phyloP scores from a whole-genome alignment of 2,113 vertebrate species.

The Nymphicus hollandicus region DNA sequence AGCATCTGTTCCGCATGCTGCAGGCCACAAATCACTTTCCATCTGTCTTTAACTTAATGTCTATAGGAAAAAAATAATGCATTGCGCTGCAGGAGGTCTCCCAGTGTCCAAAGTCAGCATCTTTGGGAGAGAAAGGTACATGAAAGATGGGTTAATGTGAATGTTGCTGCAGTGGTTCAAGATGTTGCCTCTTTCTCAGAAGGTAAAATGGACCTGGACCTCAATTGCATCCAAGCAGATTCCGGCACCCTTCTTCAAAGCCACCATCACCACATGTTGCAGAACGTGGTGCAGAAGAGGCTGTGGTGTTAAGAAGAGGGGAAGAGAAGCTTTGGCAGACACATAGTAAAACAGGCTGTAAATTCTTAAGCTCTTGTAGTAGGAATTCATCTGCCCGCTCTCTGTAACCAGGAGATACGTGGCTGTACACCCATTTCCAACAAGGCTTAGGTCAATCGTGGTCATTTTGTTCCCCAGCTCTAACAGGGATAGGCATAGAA shows the following conservation, averaged over 20 bases:
- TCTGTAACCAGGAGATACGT: neutral
- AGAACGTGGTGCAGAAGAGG: neutral
- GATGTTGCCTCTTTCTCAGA: neutral
- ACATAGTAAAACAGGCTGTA: neutral
- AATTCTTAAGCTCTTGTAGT: neutral
- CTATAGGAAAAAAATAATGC: neutral
- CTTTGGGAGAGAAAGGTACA: neutral
- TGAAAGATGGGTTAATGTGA: neutral
- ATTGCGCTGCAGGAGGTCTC: neutral
- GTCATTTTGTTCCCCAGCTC: neutral
- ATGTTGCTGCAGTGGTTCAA: neutral
- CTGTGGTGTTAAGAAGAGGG: neutral
- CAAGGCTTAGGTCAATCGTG: neutral
- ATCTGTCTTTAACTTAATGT: neutral
- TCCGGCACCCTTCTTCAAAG: neutral
- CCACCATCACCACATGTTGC: rapidly evolving
- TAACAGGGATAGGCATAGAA: neutral
- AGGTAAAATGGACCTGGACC: neutral
- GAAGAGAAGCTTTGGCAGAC: neutral
- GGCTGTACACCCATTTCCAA: neutral
- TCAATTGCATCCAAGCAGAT: neutral
- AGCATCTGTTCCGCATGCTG: neutral
- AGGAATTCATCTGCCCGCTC: neutral
- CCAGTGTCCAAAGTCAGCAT: neutral
- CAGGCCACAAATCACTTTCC: neutral